phyloP scores from a whole-genome alignment of 2,797 vertebrate genomes.

The Bovichtus diacanthus region DNA sequence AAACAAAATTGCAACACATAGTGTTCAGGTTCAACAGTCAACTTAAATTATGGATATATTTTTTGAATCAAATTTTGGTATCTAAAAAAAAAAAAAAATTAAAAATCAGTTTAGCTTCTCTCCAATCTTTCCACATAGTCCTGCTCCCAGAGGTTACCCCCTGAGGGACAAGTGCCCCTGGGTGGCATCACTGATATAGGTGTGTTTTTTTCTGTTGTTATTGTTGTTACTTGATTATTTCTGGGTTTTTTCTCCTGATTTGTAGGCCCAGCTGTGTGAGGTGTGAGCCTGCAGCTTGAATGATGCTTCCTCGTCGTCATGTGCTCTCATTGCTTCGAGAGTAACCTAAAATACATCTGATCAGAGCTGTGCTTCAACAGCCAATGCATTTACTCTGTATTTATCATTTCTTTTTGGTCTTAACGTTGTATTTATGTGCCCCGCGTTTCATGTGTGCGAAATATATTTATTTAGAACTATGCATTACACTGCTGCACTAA shows the following conservation, averaged over 20 bases:
- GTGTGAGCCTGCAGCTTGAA: conserved; percentile 38
- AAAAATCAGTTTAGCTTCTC: not conserved
- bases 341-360: conserved; percentile 38
- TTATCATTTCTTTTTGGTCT: too few species aligned
- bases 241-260: conserved; percentile 38
- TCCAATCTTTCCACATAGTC: not conserved
- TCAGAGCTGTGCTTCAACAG: conserved; percentile 46
- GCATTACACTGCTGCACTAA: too few species aligned
- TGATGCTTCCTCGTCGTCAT: conserved; percentile 34
- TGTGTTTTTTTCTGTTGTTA: conserved; percentile 8
- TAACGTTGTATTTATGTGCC: too few species aligned
- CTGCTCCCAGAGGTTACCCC: not conserved
- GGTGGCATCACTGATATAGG: not conserved
- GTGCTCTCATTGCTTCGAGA: conserved; percentile 18
- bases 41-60: not conserved
- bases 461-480: too few species aligned
- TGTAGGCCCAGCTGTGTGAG: conserved; percentile 28
- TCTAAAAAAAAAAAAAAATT: too few species aligned
- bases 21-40: not conserved
- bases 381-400: too few species aligned
- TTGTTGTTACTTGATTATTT: conserved; percentile 18
- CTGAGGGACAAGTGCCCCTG: not conserved
- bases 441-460: too few species aligned
- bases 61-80: not conserved
- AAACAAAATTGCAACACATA: not conserved